A percentile compares a stretch with the other conserved stretches of the same genome.
These are phyloP conservation scores for Porites divaricata DNA, from an alignment of 92 coral and sea anemone genomes.

Conservation along the genomic window DNA sequence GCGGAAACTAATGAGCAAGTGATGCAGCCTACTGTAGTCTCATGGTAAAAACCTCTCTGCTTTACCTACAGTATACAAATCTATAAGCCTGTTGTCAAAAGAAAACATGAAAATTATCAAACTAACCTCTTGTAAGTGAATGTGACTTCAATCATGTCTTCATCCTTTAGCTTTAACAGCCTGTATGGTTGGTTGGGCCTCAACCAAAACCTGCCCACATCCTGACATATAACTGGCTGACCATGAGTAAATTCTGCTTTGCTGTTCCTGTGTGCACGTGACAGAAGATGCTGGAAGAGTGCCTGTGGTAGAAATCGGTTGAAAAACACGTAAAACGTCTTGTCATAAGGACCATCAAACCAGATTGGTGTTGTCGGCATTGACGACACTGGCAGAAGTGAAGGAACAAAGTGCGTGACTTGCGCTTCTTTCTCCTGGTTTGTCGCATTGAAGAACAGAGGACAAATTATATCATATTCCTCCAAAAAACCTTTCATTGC, in stretches of 20 bases:
- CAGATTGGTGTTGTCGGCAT: constrained; percentile 29
- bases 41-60: no score
- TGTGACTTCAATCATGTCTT: constrained; percentile 67
- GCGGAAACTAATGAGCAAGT: no score
- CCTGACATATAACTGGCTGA: constrained; percentile 21
- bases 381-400: constrained; percentile 50
- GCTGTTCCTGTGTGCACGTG: constrained; percentile 62
- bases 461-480: constrained; percentile 64
- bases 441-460: neutral
- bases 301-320: constrained; percentile 62
- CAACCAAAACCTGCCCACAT: constrained; percentile 66
- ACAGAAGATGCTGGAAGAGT: constrained; percentile 56
- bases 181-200: constrained; percentile 48
- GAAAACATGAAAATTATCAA: neutral
- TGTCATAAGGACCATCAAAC: constrained; percentile 43
- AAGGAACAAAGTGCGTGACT: constrained; percentile 71
- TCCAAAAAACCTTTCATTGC: constrained; percentile 49
- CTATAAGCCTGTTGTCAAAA: no score
- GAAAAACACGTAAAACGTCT: constrained; percentile 51
- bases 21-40: no score
- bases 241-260: constrained; percentile 1
- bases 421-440: neutral
- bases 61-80: no score
- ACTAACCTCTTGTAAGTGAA: constrained; percentile 35
- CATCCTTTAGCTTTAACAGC: constrained; percentile 47